Base-by-base conservation (phyloP, 1,140 invertebrate species). In the Magallana angulata region DNA sequence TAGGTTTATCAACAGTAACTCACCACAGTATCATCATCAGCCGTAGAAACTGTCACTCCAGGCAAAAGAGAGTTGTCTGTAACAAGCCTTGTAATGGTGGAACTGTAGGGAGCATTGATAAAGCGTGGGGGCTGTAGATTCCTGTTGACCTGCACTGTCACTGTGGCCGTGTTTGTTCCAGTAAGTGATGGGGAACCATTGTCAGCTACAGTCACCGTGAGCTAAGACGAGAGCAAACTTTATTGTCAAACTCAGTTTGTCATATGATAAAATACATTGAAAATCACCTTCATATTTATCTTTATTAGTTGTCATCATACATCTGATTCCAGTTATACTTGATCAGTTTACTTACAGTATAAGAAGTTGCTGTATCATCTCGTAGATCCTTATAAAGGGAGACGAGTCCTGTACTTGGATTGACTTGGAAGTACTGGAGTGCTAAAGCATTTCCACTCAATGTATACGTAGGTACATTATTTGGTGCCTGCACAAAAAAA, bases 61-160 rank as follows among this genome's bases (percentile, higher is more conserved):
- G 60, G 56, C 3, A 89, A 30, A 56, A 85, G 56, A 1, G 58
- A 16, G 59, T 83, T 76, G 56, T 87, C 57, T 1, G 16, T 18
- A 57, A 56, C 84, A 16, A 30, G 3, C 7, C 88, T 62, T 5
- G 18, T 71, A 12, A 89, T 87, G 18, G 12, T 85, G 56, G 62
- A 83, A 24, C 24, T 24, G 56, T 80, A 36, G 0, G 60, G 86
- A 57, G 62, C 56, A 58, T 88, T 87, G 1, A 57, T 12, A 9
- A 90, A 87, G 24, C 30, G 57, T 14, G 92, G 92, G 30, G 87
- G 64, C 82, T 91, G 84, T 2, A 84, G 30, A 84, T 93, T 93
- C 18, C 91, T 88, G 48, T 83, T 71, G 12, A 93, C 91, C 59
- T 62, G 87, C 11, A 93, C 85, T 1, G 85, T 89, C 1, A 93